These are phyloP conservation scores for Protaetia brevitarsis DNA, from an alignment of 1,140 invertebrate genomes.

Conservation along the genomic window DNA sequence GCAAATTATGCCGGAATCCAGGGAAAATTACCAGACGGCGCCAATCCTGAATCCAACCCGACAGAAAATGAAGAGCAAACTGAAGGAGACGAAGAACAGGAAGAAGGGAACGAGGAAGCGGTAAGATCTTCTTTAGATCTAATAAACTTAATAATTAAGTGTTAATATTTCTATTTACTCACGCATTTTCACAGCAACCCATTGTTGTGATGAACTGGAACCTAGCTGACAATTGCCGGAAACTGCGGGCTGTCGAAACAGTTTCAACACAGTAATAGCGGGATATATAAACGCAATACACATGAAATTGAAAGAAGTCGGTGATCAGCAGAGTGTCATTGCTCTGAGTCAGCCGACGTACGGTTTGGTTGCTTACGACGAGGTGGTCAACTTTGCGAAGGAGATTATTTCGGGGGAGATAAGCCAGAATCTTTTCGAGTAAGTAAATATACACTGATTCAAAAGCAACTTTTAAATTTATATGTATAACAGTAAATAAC, in stretches of 20 bases:
- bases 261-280: constrained; percentile 70
- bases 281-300: constrained; percentile 77
- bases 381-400: constrained; percentile 60
- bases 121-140: constrained; percentile 35
- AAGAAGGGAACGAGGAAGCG: constrained; percentile 46
- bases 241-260: constrained; percentile 63
- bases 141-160: not conserved
- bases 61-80: constrained; percentile 30
- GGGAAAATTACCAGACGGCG: constrained; percentile 57
- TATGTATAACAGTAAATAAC: no score
- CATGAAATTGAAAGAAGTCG: constrained; percentile 45
- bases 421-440: constrained; percentile 79
- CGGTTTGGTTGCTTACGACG: constrained; percentile 53
- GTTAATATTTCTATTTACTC: not conserved
- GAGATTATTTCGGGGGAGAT: constrained; percentile 70
- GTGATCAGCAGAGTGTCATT: constrained; percentile 38
- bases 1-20: constrained; percentile 69
- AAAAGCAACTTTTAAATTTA: not conserved
- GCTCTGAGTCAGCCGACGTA: constrained; percentile 50
- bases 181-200: constrained; percentile 50
- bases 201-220: constrained; percentile 90
- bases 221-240: constrained; percentile 80
- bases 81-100: constrained; percentile 37
- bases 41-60: constrained; percentile 3
- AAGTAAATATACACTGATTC: constrained; percentile 40